Evolutionary conservation across 1,140 invertebrate genomes (phyloP).

Genomic region (Paraescarpia echinospica): DNA sequence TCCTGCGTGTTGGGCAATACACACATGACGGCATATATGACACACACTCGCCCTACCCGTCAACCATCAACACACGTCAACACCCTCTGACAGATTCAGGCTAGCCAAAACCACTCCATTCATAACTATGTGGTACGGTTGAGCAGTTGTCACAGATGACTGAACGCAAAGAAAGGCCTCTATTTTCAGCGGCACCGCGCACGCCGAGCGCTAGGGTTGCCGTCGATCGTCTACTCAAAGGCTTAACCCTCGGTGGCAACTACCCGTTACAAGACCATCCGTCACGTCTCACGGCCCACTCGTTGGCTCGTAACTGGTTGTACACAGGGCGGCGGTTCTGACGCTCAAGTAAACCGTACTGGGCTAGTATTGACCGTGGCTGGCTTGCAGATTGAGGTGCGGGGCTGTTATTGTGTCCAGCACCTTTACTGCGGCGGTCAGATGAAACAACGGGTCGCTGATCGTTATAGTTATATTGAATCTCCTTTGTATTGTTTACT

Average conservation of each 20-base stretch:
- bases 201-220: neutral
- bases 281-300: neutral
- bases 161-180: neutral
- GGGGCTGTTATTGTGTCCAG: neutral
- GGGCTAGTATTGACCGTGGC: too few species aligned
- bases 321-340: neutral
- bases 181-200: neutral
- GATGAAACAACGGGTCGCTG: neutral
- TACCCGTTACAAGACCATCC: neutral
- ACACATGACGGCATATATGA: too few species aligned
- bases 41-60: too few species aligned
- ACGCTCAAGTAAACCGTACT: neutral
- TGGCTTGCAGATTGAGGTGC: neutral
- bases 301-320: neutral
- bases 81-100: neutral
- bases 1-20: too few species aligned
- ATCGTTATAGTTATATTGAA: too few species aligned
- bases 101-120: neutral
- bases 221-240: neutral
- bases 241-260: neutral
- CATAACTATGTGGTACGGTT: neutral
- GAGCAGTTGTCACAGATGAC: neutral
- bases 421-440: neutral
- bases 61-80: neutral
- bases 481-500: too few species aligned